Evolutionary conservation across 2,113 vertebrate species (phyloP).

Genomic region (Paratilapia polleni): DNA sequence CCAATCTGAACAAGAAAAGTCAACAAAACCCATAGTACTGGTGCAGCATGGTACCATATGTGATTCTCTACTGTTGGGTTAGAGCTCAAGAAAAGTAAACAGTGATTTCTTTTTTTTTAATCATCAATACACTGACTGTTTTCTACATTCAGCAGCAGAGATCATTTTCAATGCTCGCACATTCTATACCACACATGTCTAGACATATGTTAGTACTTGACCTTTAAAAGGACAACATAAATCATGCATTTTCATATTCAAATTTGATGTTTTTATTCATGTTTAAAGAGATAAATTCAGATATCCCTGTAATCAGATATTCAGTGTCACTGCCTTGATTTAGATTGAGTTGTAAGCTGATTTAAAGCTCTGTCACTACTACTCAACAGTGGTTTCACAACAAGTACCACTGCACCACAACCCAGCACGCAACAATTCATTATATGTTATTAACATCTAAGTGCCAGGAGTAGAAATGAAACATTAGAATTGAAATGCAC

Average conservation of each 20-base stretch:
- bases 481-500: background rate
- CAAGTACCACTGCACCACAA: background rate
- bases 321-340: background rate
- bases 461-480: slow-evolving; percentile 9
- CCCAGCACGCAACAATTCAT: slow-evolving; percentile 1
- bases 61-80: background rate
- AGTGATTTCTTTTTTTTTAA: background rate
- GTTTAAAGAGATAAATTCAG: slow-evolving; percentile 29
- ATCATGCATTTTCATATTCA: background rate
- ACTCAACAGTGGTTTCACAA: background rate
- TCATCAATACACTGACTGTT: background rate
- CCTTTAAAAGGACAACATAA: background rate
- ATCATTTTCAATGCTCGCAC: background rate
- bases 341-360: slow-evolving; percentile 4
- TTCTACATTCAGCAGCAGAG: background rate
- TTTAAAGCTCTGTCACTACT: background rate
- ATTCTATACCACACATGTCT: background rate
- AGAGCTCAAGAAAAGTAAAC: background rate
- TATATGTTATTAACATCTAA: slow-evolving; percentile 14
- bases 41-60: background rate
- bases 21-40: background rate
- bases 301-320: slow-evolving; percentile 25
- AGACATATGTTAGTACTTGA: slow-evolving; percentile 11
- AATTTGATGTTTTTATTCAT: slow-evolving; percentile 9
- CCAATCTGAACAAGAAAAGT: background rate